Evolutionary conservation across 1,140 invertebrate species (phyloP), one percentile per base, ranked within the genome.

Genomic region (Piezodorus guildinii): DNA sequence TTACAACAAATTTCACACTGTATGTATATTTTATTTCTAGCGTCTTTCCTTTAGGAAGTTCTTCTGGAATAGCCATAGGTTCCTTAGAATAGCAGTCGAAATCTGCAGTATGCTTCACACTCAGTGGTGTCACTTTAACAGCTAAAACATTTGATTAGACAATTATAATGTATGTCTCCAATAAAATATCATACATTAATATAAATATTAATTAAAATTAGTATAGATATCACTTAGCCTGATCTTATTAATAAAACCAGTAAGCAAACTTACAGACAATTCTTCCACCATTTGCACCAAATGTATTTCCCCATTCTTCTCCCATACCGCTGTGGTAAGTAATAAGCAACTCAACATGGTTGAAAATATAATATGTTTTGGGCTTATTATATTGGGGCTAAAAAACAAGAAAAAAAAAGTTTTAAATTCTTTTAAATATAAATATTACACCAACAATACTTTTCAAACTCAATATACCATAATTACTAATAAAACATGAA

Each of bases 291-390:
- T 85, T 85, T 15, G 83, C 84, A 61, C 80, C 76, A 72, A 91
- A 85, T 46, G 81, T 76, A 63, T 77, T 79, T 58, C 88, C 88
- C 91, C 91, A 94, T 39, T 94, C 91, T 73, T 94, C 89, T 30
- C 80, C 75, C 34, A 78, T 79, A 2, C 89, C 89, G 74, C 88
- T 93, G 73, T 98, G 93, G 76, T 97, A 99, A 15, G 85, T 91
- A 51, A 99, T 90, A 60, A 80, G 83, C 63, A 99, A 79, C 74
- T 98, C 91, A 14, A 98, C 91, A 77, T 99, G 96, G 77, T 99
- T 99, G 76, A 95, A 97, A 19, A 97, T 76, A 76, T 94, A 98
- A 73, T 89, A 96, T 1, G 85, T 86, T 66, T 89, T 54, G 2
- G 65, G 60, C 17, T 62, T 64, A 25, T 65, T 64, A 59, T 69